These are phyloP conservation scores for Ptychoptera contaminata DNA, from an alignment of 2,888 invertebrate species.

Conservation along the genomic window DNA sequence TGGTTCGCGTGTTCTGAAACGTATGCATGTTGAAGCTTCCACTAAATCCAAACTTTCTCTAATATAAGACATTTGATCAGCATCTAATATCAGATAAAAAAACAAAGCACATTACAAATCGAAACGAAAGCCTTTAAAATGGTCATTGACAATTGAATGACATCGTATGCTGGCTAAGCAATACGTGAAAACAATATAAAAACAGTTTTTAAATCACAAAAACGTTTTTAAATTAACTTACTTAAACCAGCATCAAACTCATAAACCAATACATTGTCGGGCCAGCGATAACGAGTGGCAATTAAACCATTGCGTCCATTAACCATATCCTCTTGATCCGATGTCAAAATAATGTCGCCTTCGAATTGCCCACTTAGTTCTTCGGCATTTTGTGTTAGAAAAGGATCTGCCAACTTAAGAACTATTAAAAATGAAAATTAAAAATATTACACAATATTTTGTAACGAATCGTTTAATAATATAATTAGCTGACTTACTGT, in stretches of 20 bases:
- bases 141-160: too few relatives aligned
- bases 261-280: slow-evolving; percentile 49
- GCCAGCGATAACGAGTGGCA: slow-evolving; percentile 40
- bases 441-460: neutral
- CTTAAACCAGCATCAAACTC: slow-evolving; percentile 39
- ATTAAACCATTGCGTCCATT: slow-evolving; percentile 37
- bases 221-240: neutral
- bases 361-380: slow-evolving; percentile 10
- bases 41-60: neutral
- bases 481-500: too few relatives aligned
- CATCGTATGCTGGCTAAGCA: too few relatives aligned
- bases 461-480: too few relatives aligned
- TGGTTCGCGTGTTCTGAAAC: neutral
- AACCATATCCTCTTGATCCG: slow-evolving; percentile 4
- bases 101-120: too few relatives aligned
- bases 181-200: too few relatives aligned
- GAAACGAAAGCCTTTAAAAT: too few relatives aligned
- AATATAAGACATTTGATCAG: neutral
- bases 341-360: slow-evolving; percentile 9
- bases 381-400: slow-evolving; percentile 2
- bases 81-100: too few relatives aligned
- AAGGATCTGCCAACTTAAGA: neutral
- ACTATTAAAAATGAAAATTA: neutral
- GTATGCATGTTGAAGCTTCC: neutral
- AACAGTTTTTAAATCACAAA: neutral